phyloP scores from a whole-genome alignment of 2,113 vertebrate species.

The human region DNA sequence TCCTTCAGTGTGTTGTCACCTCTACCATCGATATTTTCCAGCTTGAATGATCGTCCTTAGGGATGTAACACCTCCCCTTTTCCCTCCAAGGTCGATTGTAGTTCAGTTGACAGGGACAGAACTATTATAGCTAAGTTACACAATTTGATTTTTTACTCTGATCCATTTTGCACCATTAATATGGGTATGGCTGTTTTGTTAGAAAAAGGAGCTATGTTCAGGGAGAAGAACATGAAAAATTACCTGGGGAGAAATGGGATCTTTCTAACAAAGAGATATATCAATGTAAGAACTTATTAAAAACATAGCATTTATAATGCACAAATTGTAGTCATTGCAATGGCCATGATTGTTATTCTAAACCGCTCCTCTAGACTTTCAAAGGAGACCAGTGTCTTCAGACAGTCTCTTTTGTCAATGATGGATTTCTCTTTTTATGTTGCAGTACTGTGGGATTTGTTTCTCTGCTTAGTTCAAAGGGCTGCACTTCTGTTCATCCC shows the following conservation, averaged over 20 bases:
- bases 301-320: constrained; percentile 74
- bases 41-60: background rate
- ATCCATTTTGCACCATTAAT: constrained; percentile 78
- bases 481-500: constrained; percentile 32
- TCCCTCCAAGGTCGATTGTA: constrained; percentile 59
- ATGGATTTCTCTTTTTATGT: constrained; percentile 68
- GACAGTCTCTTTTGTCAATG: constrained; percentile 65
- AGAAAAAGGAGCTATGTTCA: constrained; percentile 76
- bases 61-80: constrained; percentile 20
- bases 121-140: constrained; percentile 51
- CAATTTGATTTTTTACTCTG: constrained; percentile 72
- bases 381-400: constrained; percentile 66
- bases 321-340: constrained; percentile 51
- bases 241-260: constrained; percentile 70
- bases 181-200: constrained; percentile 70
- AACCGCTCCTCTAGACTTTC: constrained; percentile 48
- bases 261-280: constrained; percentile 78
- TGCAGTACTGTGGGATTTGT: constrained; percentile 43
- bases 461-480: constrained; percentile 53
- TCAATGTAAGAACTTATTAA: constrained; percentile 77
- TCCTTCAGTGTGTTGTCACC: background rate
- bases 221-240: constrained; percentile 71
- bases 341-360: constrained; percentile 68
- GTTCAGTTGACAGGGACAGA: constrained; percentile 56
- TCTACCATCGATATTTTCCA: background rate